Evolutionary conservation across 2,113 vertebrate genomes (phyloP).

Genomic region (Dasypus novemcinctus): DNA sequence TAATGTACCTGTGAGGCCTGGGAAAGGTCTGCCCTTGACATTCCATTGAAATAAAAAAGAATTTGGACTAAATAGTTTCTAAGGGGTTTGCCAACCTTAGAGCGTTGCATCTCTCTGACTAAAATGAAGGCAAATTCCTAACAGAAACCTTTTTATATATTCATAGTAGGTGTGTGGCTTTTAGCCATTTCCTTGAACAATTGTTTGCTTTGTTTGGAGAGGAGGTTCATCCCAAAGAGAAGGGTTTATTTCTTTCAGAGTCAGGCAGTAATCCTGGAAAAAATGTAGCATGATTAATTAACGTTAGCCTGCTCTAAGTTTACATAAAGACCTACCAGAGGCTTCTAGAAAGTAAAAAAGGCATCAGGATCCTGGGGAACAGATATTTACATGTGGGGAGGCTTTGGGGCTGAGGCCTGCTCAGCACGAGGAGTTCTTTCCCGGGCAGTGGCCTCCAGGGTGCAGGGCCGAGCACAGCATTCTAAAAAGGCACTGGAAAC

Average conservation of each 20-base stretch:
- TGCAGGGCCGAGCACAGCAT: not conserved
- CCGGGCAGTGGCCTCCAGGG: fast-evolving
- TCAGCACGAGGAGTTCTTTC: fast-evolving
- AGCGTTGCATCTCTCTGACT: not conserved
- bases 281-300: fast-evolving
- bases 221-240: not conserved
- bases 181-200: not conserved
- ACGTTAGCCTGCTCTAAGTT: fast-evolving
- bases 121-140: not conserved
- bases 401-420: not conserved
- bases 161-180: fast-evolving
- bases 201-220: not conserved
- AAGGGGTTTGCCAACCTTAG: not conserved
- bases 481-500: fast-evolving
- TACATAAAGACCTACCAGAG: fast-evolving
- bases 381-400: not conserved
- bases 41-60: not conserved
- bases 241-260: not conserved
- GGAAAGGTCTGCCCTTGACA: no score
- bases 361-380: fast-evolving
- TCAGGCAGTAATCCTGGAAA: fast-evolving
- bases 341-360: not conserved
- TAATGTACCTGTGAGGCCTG: fast-evolving
- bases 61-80: fast-evolving
- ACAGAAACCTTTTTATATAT: not conserved